Conservation (phyloP, 2,797 vertebrate genomes). For the Darevskia mixta region DNA sequence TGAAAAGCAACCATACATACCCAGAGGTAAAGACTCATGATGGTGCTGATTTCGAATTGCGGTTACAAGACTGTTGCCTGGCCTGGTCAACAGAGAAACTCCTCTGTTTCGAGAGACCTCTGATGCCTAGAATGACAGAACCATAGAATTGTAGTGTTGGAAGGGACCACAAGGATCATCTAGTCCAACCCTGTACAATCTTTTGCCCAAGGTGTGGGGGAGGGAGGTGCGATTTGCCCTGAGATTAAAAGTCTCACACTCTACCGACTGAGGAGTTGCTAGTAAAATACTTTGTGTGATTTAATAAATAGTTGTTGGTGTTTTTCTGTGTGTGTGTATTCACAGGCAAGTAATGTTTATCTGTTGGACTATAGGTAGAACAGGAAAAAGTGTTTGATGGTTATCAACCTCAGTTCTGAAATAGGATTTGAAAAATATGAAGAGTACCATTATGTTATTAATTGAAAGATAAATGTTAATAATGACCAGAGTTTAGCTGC, state of each 20-base stretch:
- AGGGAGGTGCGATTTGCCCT: too few relatives aligned
- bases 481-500: background rate
- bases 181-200: too few relatives aligned
- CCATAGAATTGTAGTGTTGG: conserved; percentile 19
- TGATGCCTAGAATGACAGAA: conserved; percentile 84
- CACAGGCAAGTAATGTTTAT: background rate
- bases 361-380: background rate
- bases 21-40: conserved; percentile 85
- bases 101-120: conserved; percentile 95
- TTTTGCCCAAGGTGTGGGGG: too few relatives aligned
- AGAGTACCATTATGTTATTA: background rate
- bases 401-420: background rate
- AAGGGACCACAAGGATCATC: too few relatives aligned
- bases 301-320: background rate
- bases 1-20: conserved; percentile 64
- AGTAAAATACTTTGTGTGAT: background rate
- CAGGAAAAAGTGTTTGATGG: background rate
- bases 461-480: background rate
- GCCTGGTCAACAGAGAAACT: conserved; percentile 87
- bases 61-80: conserved; percentile 91
- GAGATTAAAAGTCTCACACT: too few relatives aligned
- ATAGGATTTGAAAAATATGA: conserved; percentile 4
- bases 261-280: background rate
- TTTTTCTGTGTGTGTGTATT: background rate
- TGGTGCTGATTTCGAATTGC: conserved; percentile 92